These are phyloP conservation scores for Maconellicoccus hirsutus DNA, from an alignment of 1,140 invertebrate genomes.

Conservation along the genomic window DNA sequence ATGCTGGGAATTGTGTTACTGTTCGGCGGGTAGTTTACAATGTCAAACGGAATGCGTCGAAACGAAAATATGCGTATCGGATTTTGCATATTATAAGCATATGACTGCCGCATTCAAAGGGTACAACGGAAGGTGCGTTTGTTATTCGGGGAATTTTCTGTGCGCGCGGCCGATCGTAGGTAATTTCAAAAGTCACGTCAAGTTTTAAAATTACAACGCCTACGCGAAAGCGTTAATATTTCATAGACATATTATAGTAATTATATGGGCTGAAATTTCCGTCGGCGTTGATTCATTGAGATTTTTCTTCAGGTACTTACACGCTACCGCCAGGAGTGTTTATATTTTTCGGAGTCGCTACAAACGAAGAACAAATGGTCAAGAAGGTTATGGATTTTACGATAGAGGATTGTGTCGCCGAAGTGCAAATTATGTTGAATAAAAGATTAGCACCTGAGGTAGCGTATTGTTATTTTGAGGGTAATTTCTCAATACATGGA, in stretches of 20 bases:
- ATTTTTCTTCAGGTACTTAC: constrained; percentile 51
- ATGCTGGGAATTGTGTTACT: constrained; percentile 69
- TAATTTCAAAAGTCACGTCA: constrained; percentile 38
- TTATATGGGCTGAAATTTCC: no score
- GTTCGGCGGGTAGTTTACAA: constrained; percentile 57
- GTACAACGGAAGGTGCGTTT: constrained; percentile 72
- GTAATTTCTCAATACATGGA: neutral
- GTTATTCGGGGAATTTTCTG: constrained; percentile 79
- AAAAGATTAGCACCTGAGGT: constrained; percentile 4
- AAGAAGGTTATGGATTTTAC: constrained; percentile 63
- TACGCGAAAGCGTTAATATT: no score
- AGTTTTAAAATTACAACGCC: no score
- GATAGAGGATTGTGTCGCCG: neutral
- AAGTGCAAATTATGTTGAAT: neutral
- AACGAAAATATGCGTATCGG: constrained; percentile 67
- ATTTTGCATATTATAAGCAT: constrained; percentile 77
- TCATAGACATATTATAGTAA: no score
- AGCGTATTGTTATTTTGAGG: neutral
- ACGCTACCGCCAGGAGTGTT: constrained; percentile 67
- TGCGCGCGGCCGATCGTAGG: constrained; percentile 76
- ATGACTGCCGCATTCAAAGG: constrained; percentile 77
- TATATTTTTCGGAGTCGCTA: constrained; percentile 75
- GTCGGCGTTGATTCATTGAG: no score
- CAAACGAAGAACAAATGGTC: constrained; percentile 69
- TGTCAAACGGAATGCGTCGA: constrained; percentile 78